Percentiles rank a stretch among this genome's conserved stretches.
phyloP scores from a whole-genome alignment of 2,113 vertebrate species.

The Hyperopisus bebe region DNA sequence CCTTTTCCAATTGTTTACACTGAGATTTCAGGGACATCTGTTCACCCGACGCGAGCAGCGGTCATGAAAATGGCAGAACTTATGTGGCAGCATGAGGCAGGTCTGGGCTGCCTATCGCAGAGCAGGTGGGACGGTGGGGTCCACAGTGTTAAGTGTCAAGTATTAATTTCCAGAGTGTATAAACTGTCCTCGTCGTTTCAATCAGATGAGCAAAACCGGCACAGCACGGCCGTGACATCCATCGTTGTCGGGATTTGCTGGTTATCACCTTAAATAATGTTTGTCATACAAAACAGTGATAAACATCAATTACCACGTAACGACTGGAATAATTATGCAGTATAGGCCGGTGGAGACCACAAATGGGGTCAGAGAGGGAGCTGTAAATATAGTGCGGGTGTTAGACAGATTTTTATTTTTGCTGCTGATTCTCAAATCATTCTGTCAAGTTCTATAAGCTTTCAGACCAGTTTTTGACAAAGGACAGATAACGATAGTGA shows the following conservation, averaged over 20 bases:
- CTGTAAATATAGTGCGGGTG: not conserved
- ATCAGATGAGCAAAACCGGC: not conserved
- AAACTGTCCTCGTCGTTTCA: not conserved
- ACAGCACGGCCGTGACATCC: not conserved
- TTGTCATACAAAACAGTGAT: not conserved
- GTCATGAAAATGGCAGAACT: not conserved
- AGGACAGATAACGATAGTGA: not conserved
- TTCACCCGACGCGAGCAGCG: not conserved
- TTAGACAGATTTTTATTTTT: not conserved
- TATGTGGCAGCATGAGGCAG: not conserved
- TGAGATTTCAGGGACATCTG: conserved; percentile 17
- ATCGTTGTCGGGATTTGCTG: not conserved
- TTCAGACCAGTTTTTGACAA: not conserved
- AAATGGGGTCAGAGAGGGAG: not conserved
- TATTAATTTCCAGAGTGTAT: not conserved
- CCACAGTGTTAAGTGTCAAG: not conserved
- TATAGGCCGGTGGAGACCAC: not conserved
- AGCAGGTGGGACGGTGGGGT: not conserved
- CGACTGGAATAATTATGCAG: not conserved
- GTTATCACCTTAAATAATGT: not conserved
- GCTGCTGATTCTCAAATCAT: not conserved
- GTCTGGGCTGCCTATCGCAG: not conserved
- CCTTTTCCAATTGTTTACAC: conserved; percentile 13
- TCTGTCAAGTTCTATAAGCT: not conserved
- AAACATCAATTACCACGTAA: not conserved